Conservation (phyloP, 2,888 invertebrate species). For the Platypus cylindrus region DNA sequence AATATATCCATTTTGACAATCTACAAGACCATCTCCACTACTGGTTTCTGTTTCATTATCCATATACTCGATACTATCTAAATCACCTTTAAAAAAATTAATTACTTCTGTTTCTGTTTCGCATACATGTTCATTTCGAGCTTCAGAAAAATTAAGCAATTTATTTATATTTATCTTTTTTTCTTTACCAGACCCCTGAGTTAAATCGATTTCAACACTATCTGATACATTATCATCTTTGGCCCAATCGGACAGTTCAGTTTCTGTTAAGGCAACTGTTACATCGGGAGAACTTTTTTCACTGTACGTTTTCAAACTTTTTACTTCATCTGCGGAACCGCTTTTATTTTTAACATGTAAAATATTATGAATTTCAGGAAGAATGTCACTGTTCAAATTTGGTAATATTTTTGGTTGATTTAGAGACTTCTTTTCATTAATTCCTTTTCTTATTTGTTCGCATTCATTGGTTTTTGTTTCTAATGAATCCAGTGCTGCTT, state of each 20-base stretch:
- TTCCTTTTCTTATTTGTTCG: constrained; percentile 26
- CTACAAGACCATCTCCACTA: constrained; percentile 45
- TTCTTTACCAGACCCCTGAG: constrained; percentile 10
- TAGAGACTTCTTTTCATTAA: constrained; percentile 31
- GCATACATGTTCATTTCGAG: constrained; percentile 9
- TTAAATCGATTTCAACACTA: constrained; percentile 50
- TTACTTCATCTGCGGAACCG: constrained; percentile 16
- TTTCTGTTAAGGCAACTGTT: constrained; percentile 66
- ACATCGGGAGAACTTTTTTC: constrained; percentile 43
- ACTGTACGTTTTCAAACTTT: constrained; percentile 20
- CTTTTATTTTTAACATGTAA: constrained; percentile 22
- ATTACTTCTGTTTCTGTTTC: constrained; percentile 7
- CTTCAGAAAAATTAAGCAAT: constrained; percentile 7
- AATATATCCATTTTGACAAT: constrained; percentile 53
- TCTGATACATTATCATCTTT: constrained; percentile 68
- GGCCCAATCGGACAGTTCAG: constrained; percentile 83
- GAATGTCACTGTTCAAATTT: constrained; percentile 22
- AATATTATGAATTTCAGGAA: constrained; percentile 26
- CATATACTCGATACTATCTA: constrained; percentile 58
- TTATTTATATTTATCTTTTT: constrained; percentile 7
- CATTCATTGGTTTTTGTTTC: constrained; percentile 7
- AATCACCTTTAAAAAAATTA: constrained; percentile 27
- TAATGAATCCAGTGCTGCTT: constrained; percentile 29
- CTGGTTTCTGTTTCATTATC: constrained; percentile 77
- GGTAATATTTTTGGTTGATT: constrained; percentile 35